Evolutionary conservation across 2,113 vertebrate genomes (phyloP).

Genomic region (Lophius piscatorius): DNA sequence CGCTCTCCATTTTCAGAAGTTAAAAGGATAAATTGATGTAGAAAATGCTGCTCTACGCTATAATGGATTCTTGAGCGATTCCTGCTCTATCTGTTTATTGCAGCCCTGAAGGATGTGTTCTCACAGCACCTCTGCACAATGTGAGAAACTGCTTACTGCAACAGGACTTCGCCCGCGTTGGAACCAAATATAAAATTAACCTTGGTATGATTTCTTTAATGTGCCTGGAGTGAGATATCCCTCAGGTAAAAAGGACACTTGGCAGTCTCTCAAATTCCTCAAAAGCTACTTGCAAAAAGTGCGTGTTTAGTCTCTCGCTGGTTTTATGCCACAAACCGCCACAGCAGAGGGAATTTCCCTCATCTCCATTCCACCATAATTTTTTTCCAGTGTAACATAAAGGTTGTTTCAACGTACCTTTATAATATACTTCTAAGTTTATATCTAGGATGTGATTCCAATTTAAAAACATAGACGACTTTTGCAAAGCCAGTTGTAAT

Average conservation of each 20-base stretch:
- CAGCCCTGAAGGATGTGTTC: slow-evolving; percentile 79
- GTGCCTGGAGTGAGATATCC: slow-evolving; percentile 72
- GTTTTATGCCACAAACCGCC: slow-evolving; percentile 16
- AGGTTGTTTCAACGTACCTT: too few species aligned
- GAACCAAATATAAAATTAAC: slow-evolving; percentile 77
- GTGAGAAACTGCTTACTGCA: slow-evolving; percentile 79
- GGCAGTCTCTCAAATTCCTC: slow-evolving; percentile 55
- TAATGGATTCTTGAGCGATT: slow-evolving; percentile 76
- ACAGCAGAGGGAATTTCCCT: slow-evolving; percentile 7
- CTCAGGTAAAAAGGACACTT: slow-evolving; percentile 51
- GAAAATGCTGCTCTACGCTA: slow-evolving; percentile 68
- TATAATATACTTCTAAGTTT: too few species aligned
- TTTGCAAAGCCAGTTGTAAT: slow-evolving; percentile 54
- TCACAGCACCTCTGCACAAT: slow-evolving; percentile 71
- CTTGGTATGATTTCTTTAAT: slow-evolving; percentile 79
- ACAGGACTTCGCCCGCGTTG: slow-evolving; percentile 69
- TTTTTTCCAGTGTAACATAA: too few species aligned
- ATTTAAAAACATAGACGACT: slow-evolving; percentile 57
- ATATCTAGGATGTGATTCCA: slow-evolving; percentile 35
- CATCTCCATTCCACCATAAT: too few species aligned
- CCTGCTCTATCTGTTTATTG: slow-evolving; percentile 76
- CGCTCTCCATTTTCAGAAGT: slow-evolving; percentile 66
- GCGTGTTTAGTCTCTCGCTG: slow-evolving; percentile 13
- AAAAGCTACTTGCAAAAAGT: slow-evolving; percentile 6
- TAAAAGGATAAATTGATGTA: slow-evolving; percentile 76